These are phyloP conservation scores for Xiphydria camelus DNA, from an alignment of 2,888 invertebrate species.

Conservation along the genomic window DNA sequence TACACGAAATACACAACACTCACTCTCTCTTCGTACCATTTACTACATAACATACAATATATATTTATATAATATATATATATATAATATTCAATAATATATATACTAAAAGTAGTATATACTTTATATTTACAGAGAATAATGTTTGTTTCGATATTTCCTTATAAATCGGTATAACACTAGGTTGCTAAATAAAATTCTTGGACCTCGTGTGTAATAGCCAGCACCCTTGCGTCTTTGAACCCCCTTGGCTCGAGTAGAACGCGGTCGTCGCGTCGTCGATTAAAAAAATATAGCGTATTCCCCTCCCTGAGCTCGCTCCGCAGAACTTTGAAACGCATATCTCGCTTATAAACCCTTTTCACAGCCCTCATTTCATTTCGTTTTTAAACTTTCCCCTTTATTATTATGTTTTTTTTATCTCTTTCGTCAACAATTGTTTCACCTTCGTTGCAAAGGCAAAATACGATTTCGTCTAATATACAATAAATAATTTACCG, in stretches of 20 bases:
- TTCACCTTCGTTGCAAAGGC: slow-evolving; percentile 22
- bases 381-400: slow-evolving; percentile 23
- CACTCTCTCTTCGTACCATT: slow-evolving; percentile 51
- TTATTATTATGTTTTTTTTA: neutral
- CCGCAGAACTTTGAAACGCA: slow-evolving; percentile 19
- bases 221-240: slow-evolving; percentile 54
- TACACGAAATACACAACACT: slow-evolving; percentile 55
- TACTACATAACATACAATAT: slow-evolving; percentile 56
- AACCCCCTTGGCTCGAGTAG: slow-evolving; percentile 42
- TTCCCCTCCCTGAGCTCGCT: slow-evolving; percentile 49
- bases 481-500: slow-evolving; percentile 55
- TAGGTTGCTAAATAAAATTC: slow-evolving; percentile 55
- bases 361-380: slow-evolving; percentile 56
- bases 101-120: slow-evolving; percentile 43
- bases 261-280: slow-evolving; percentile 33
- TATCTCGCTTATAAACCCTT: slow-evolving; percentile 31
- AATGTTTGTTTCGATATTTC: slow-evolving; percentile 50
- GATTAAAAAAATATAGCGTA: slow-evolving; percentile 52
- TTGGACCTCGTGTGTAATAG: slow-evolving; percentile 55
- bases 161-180: slow-evolving; percentile 51
- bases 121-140: slow-evolving; percentile 44
- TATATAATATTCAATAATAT: slow-evolving; percentile 35
- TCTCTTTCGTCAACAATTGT: slow-evolving; percentile 20
- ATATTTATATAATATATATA: slow-evolving; percentile 50
- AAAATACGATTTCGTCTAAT: slow-evolving; percentile 39